Conservation (phyloP, 2,113 vertebrate species). For the Empidonax alnorum region DNA sequence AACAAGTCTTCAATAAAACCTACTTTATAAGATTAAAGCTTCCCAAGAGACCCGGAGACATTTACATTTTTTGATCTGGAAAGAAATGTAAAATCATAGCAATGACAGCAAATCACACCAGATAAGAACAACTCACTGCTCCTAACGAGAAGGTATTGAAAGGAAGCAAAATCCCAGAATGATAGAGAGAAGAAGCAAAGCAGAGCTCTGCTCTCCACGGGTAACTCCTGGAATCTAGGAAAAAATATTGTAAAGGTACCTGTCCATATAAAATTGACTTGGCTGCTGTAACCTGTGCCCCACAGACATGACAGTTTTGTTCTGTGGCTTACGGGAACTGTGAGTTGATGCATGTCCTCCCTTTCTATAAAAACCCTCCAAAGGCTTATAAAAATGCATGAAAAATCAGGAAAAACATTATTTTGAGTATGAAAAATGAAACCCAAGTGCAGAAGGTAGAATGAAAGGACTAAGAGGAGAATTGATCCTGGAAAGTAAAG, state of each 20-base stretch:
- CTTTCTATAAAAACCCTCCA: not conserved
- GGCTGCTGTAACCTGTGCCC: not conserved
- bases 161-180: not conserved
- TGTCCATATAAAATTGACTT: not conserved
- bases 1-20: conserved; percentile 44
- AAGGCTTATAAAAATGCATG: not conserved
- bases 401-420: not conserved
- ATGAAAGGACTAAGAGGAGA: not conserved
- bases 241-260: not conserved
- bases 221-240: not conserved
- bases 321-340: not conserved
- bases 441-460: not conserved
- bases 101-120: not conserved
- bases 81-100: not conserved
- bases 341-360: not conserved
- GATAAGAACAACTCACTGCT: not conserved
- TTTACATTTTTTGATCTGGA: conserved; percentile 48
- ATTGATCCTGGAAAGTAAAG: not conserved
- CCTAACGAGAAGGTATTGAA: not conserved
- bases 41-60: conserved; percentile 25
- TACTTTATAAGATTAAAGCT: conserved; percentile 58
- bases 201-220: not conserved
- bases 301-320: not conserved
- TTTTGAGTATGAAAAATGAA: not conserved
- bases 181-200: not conserved